These are phyloP conservation scores for Sesamia nonagrioides DNA, from an alignment of 1,140 invertebrate genomes.

Conservation along the genomic window DNA sequence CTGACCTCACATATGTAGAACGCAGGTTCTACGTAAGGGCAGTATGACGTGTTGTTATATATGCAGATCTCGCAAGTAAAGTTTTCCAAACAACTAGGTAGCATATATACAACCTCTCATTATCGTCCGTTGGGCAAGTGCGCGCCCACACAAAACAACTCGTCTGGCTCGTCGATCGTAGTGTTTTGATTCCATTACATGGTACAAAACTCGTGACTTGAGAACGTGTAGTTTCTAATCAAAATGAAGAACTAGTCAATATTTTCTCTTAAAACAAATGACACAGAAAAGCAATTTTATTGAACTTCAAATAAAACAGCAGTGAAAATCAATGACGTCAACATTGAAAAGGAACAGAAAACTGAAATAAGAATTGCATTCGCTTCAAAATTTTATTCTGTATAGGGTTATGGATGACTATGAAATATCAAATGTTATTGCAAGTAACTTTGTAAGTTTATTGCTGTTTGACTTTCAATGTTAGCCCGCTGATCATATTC, in stretches of 20 bases:
- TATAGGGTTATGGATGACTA: background rate
- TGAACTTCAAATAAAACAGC: background rate
- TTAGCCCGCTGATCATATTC: too few species aligned
- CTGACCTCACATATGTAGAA: too few species aligned
- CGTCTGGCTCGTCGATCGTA: too few species aligned
- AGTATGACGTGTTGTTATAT: too few species aligned
- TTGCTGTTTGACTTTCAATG: background rate
- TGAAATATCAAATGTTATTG: background rate
- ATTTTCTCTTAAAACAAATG: background rate
- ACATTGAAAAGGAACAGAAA: background rate
- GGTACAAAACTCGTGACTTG: background rate
- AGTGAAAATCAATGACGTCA: background rate
- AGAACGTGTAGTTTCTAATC: background rate
- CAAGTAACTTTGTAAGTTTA: background rate
- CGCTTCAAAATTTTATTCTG: background rate
- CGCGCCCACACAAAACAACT: too few species aligned
- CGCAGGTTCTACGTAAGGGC: too few species aligned
- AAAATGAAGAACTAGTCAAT: background rate
- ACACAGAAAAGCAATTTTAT: conserved; percentile 13
- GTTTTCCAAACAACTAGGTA: too few species aligned
- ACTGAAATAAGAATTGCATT: background rate
- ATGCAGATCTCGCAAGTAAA: too few species aligned
- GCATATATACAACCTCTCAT: too few species aligned
- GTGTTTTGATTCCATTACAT: too few species aligned
- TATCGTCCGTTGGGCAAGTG: too few species aligned